Evolutionary conservation across 2,888 invertebrate genomes (phyloP).

Genomic region (Xylocampa areola): DNA sequence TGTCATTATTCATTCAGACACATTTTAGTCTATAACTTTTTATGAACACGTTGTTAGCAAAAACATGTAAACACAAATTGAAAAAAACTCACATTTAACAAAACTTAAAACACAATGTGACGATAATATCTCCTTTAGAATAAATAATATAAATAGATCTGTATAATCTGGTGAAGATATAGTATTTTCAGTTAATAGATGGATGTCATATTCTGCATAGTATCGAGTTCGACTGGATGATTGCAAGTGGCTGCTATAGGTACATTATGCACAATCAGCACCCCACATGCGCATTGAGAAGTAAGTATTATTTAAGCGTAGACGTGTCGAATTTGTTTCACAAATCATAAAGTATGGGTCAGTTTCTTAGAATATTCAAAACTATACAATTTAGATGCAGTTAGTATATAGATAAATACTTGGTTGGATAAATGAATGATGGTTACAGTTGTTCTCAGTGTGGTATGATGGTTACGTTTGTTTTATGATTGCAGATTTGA

Average conservation of each 20-base stretch:
- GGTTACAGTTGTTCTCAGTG: conserved; percentile 20
- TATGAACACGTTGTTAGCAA: conserved; percentile 54
- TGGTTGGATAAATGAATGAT: conserved; percentile 32
- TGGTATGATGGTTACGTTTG: conserved; percentile 32
- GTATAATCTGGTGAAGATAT: conserved; percentile 68
- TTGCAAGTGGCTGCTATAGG: conserved; percentile 31
- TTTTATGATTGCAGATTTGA: conserved; percentile 31
- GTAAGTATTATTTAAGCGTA: conserved; percentile 44
- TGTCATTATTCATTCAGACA: conserved; percentile 55
- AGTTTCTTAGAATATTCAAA: conserved; percentile 47
- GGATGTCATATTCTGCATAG: conserved; percentile 23
- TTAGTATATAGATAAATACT: conserved; percentile 50
- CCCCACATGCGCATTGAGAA: conserved; percentile 52
- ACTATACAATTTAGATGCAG: conserved; percentile 50
- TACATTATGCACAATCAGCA: conserved; percentile 18
- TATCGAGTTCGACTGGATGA: conserved; percentile 33
- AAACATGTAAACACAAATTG: conserved; percentile 46
- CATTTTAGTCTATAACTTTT: conserved; percentile 42
- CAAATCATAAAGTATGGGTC: conserved; percentile 56
- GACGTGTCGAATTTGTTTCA: conserved; percentile 35
- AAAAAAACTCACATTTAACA: conserved; percentile 36
- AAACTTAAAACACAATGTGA: conserved; percentile 24
- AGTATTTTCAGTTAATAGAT: conserved; percentile 48
- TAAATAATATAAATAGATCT: conserved; percentile 72
- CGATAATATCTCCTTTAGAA: conserved; percentile 27